These are phyloP conservation scores for Hyposoter dolosus DNA, from an alignment of 2,888 invertebrate genomes.

Conservation along the genomic window DNA sequence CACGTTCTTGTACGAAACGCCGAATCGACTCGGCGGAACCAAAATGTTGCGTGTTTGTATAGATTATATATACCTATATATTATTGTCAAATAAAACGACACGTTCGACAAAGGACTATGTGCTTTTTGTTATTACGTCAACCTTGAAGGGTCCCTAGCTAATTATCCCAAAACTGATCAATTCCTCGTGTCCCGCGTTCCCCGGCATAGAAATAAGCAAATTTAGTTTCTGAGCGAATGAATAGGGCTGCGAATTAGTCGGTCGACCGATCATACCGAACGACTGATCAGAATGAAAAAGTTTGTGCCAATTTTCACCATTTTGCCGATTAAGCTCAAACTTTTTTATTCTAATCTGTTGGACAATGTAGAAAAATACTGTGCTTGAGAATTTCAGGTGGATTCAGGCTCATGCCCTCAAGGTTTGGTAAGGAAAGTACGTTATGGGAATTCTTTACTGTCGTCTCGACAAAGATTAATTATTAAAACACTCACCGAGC, in stretches of 20 bases:
- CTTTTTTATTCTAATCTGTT: background rate
- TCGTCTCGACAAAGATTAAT: background rate
- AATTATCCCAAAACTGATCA: background rate
- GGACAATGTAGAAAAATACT: too few relatives aligned
- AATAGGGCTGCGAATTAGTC: too few relatives aligned
- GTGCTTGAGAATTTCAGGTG: too few relatives aligned
- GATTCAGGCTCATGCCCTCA: too few relatives aligned
- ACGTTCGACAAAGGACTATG: constrained; percentile 69
- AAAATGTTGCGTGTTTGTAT: constrained; percentile 82
- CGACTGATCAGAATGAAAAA: background rate
- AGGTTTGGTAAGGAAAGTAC: background rate
- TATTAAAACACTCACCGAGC: constrained; percentile 85
- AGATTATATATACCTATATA: constrained; percentile 79
- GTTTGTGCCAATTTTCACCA: background rate
- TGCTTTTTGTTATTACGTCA: background rate
- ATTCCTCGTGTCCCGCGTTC: too few relatives aligned
- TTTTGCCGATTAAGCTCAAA: background rate
- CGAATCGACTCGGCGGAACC: constrained; percentile 79
- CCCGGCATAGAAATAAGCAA: background rate
- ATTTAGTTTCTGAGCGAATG: too few relatives aligned
- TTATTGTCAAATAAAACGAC: constrained; percentile 80
- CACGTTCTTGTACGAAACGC: constrained; percentile 75
- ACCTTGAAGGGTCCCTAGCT: constrained; percentile 4
- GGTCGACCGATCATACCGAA: too few relatives aligned
- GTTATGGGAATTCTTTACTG: background rate